Evolutionary conservation across 2,797 vertebrate genomes (phyloP), one percentile per base, ranked within the genome.

Genomic region (Catostomus latipinnis): DNA sequence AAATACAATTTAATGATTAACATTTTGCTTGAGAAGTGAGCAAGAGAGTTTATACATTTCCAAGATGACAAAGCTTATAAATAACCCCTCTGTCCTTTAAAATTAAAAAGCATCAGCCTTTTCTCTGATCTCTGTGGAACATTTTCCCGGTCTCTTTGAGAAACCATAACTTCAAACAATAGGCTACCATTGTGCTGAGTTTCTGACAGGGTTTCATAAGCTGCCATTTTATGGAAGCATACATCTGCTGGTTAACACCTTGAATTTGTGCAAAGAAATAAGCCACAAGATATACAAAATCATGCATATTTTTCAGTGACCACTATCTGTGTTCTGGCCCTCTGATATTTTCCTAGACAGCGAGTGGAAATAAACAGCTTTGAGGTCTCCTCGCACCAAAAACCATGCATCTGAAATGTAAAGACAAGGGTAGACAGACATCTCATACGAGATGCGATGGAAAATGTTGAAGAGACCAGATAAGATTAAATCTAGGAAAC

Each of bases 91-190:
- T 56, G 54, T 62, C 67, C 57, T 50, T 53, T 70, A 52, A 78
- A 62, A 53, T 78, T 46, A 5, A 71, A 62, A 77, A 70, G 46
- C 66, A 78, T 61, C 66, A 70, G 48, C 1, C 76, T 69, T 69
- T 69, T 52, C 56, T 71, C 67, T 50, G 49, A 78, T 71, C 22
- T 5, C 46, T 16, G 48, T 45, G 56, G 54, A 76, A 68, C 6
- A 76, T 54, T 0, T 61, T 13, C 34, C 43, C 16, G 6, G 46
- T 57, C 63, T 71, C 7, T 62, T 10, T 62, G 4, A 62, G 49
- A 61, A 54, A 58, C 18, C 34, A 61, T 60, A 13, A 45, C 75
- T 62, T 78, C 63, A 34, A 34, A 34, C 56, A 45, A 4, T 66
- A 13, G 34, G 34, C 34, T 34, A 34, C 18, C 16, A 60, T 12